A percentile compares a stretch with the other conserved stretches of the same genome.
Conservation (phyloP, 1,140 invertebrate genomes). For the Orchestia grillus region DNA sequence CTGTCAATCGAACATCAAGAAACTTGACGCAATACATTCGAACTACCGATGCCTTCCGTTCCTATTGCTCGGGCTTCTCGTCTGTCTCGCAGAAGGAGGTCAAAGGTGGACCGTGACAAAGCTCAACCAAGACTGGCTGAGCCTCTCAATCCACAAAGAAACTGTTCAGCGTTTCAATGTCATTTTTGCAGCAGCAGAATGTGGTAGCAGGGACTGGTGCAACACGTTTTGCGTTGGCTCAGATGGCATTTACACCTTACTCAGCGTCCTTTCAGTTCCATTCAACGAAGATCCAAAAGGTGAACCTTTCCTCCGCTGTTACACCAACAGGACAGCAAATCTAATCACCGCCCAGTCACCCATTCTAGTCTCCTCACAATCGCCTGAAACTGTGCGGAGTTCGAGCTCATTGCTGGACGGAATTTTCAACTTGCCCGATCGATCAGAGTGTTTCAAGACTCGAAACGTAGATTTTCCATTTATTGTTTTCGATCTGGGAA, state of each 20-base stretch:
- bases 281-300: conserved; percentile 43
- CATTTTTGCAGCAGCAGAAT: neutral
- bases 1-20: neutral
- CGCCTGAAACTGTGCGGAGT: neutral
- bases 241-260: neutral
- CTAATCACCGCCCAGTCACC: conserved; percentile 10
- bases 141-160: neutral
- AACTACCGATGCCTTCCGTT: neutral
- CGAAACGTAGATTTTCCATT: neutral
- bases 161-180: neutral
- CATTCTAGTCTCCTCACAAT: neutral
- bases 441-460: neutral
- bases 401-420: neutral
- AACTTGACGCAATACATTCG: neutral
- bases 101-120: neutral
- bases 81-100: neutral
- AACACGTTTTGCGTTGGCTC: neutral
- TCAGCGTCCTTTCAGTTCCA: neutral
- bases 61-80: neutral
- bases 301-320: neutral
- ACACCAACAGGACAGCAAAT: neutral
- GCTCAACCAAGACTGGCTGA: neutral
- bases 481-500: neutral
- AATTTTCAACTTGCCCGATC: neutral
- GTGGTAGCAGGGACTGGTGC: neutral